Evolutionary conservation across 2,888 invertebrate genomes (phyloP).

Genomic region (Bhutanitis thaidina): DNA sequence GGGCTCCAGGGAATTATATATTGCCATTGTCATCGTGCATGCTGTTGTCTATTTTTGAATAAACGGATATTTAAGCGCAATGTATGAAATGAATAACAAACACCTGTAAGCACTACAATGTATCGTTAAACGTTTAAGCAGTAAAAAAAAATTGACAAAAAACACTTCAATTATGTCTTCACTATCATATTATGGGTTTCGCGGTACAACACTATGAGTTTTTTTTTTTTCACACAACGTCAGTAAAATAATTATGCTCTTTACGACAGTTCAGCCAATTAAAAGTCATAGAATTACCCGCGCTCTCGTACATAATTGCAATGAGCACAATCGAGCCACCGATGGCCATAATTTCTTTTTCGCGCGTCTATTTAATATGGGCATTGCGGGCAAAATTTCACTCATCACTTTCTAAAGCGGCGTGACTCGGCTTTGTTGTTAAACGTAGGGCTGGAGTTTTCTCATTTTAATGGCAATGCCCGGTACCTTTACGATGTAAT

Average conservation of each 20-base stretch:
- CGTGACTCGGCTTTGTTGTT: slow-evolving; percentile 19
- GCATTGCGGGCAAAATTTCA: slow-evolving; percentile 26
- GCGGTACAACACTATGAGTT: not conserved
- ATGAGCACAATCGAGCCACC: slow-evolving; percentile 20
- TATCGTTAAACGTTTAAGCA: too few relatives aligned
- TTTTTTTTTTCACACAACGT: not conserved
- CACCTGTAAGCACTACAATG: too few relatives aligned
- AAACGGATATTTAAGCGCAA: too few relatives aligned
- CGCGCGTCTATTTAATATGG: slow-evolving; percentile 25
- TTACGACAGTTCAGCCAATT: not conserved
- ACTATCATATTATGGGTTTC: not conserved
- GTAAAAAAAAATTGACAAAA: too few relatives aligned
- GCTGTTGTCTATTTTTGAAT: too few relatives aligned
- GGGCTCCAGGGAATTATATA: too few relatives aligned
- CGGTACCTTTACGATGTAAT: too few relatives aligned
- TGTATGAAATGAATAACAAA: too few relatives aligned
- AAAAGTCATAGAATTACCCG: not conserved
- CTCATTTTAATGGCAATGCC: not conserved
- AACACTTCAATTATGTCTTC: not conserved
- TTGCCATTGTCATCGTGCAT: too few relatives aligned
- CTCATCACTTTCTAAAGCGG: slow-evolving; percentile 30
- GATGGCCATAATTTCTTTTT: slow-evolving; percentile 26
- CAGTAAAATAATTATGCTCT: not conserved
- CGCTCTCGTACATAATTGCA: slow-evolving; percentile 3
- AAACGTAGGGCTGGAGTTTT: slow-evolving; percentile 13